Evolutionary conservation across 2,113 vertebrate genomes (phyloP), one percentile per base, ranked within the genome.

Genomic region (Cepphus grylle): DNA sequence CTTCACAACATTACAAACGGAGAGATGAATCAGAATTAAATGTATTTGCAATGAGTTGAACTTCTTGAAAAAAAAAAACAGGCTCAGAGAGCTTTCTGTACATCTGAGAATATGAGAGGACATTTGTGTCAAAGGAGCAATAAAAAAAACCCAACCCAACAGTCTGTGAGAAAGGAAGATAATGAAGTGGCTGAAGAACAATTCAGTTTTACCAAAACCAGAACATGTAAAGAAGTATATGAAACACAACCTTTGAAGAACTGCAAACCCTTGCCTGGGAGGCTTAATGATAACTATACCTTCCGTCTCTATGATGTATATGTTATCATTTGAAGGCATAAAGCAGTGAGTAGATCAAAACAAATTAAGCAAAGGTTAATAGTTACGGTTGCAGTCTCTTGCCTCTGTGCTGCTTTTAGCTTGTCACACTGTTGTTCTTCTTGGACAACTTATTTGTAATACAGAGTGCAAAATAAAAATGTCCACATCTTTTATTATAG

Each of bases 371-470:
- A 62, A 45, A 83, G 25, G 11, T 66, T 70, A 72, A 36, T 80
- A 38, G n/a, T 86, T 69, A 47, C 0, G 1, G 2, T 49, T 88
- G 42, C 0, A 0, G 20, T 61, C 50, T 62, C 34, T 66, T 62
- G 32, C n/a, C 22, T 5, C 55, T 45, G 18, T 55, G n/a, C 61
- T 81, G 22, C 47, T 78, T 84, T 88, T 74, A 59, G n/a, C 32
- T 50, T 58, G 21, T 53, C 8, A n/a, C 22, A 14, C 17, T 53
- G 16, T 52, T 86, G 15, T 23, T 93, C 3, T 67, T 88, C n/a
- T 70, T 81, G 13, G 47, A 62, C 32, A 67, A 52, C 8, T 23
- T 70, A 22, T 40, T 78, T 84, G 22, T 70, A 61, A 62, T 58
- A 36, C 5, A 49, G 22, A 50, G 6, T 70, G 25, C n/a, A 73